Base-by-base conservation (phyloP, 2,797 vertebrate genomes). In the Limosa lapponica region DNA sequence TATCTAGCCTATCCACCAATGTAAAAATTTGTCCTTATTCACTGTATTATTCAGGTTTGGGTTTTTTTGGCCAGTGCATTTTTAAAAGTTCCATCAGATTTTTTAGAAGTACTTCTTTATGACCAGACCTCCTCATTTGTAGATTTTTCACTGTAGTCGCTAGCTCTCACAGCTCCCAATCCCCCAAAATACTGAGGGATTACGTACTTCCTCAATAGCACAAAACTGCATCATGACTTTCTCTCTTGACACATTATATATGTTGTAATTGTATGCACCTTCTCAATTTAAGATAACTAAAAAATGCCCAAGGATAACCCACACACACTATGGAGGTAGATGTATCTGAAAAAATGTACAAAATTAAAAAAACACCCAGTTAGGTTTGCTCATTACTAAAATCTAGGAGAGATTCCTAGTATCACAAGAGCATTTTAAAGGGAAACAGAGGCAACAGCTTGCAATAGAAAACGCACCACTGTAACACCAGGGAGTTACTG, bases 331-430 rank as follows among this genome's bases (percentile, higher is more conserved):
- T 4, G 14, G 30, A 65, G 30, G 12, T 4, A n/a, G 52, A 25
- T 6, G 69, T 13, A 32, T 48, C 46, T 13, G 13, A 10, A 48
- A 52, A 67, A 25, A 2, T 0, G 1, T 14, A 66, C 25, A 52
- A 59, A 36, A 46, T 48, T 44, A 17, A 54, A 32, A 32, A 19
- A 2, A 2, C 6, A 8, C 7, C 5, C 27, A 39, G 24, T 46
- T 36, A 59, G 8, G 10, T 77, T 36, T 13, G 46, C 69, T 64
- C 43, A 16, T 67, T 73, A 41, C 30, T 24, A 66, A n/a, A 75
- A 49, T 28, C 19, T 74, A 32, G 4, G 37, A 27, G 49, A 74
- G 5, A 32, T 2, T 49, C 6, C 18, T 30, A 9, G 11, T 25
- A 51, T 19, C 52, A 61, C 17, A 70, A 70, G 10, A 67, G 10